Evolutionary conservation across 2,113 vertebrate species (phyloP).

Genomic region (Gallinago paraguaiae): DNA sequence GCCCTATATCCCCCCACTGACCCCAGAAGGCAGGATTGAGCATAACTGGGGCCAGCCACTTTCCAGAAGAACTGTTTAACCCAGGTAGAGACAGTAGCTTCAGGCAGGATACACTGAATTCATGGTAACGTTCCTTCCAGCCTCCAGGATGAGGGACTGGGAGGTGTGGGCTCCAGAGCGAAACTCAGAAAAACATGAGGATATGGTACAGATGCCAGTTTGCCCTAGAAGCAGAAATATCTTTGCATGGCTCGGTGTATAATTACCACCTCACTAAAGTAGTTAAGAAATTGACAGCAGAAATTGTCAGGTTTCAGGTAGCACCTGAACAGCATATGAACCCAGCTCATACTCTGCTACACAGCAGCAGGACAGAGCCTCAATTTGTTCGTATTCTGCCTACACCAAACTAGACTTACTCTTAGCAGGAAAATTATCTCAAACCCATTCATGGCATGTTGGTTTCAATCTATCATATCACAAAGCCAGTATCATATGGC

Average conservation of each 20-base stretch:
- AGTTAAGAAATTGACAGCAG: background rate
- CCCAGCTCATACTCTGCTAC: background rate
- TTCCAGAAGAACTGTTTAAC: background rate
- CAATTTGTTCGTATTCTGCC: background rate
- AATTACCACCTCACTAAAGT: background rate
- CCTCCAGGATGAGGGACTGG: background rate
- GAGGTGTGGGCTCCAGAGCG: background rate
- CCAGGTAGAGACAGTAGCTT: background rate
- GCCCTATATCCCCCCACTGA: background rate
- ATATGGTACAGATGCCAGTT: background rate
- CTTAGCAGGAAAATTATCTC: background rate
- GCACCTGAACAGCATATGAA: background rate
- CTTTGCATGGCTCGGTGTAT: background rate
- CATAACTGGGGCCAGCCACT: background rate
- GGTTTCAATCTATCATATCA: background rate
- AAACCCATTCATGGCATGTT: background rate
- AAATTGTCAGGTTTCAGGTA: background rate
- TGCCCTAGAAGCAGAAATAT: background rate
- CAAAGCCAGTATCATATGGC: background rate
- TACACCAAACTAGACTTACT: background rate
- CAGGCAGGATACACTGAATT: background rate
- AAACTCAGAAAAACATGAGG: background rate
- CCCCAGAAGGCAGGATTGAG: background rate
- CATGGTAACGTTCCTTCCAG: background rate
- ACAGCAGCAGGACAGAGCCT: background rate